These are phyloP conservation scores for Panzeria rudis DNA, from an alignment of 2,888 invertebrate genomes.

Conservation along the genomic window DNA sequence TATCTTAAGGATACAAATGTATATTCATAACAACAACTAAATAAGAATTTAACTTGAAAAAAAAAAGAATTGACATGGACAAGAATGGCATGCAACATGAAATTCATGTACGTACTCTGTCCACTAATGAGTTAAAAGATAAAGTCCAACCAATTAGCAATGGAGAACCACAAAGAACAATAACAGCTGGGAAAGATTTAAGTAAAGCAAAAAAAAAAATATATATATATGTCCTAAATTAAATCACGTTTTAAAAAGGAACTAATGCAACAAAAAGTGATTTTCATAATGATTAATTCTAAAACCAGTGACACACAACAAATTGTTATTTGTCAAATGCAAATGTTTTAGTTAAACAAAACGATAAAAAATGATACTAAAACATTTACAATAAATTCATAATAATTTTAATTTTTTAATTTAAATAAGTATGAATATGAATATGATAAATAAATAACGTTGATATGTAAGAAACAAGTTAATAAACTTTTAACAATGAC, in stretches of 20 bases:
- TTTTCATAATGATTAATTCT: constrained; percentile 48
- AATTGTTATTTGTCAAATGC: constrained; percentile 58
- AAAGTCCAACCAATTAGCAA: constrained; percentile 33
- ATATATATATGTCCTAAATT: constrained; percentile 59
- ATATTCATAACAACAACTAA: neutral
- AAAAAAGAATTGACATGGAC: constrained; percentile 16
- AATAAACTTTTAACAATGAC: constrained; percentile 55
- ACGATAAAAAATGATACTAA: neutral
- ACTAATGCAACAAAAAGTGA: constrained; percentile 35
- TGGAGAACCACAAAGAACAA: neutral
- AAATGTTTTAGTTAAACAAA: constrained; percentile 13
- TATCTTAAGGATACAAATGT: constrained; percentile 24
- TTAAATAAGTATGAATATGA: constrained; percentile 24
- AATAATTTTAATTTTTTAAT: constrained; percentile 1
- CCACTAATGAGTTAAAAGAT: constrained; percentile 63
- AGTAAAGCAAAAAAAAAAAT: neutral
- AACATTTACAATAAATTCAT: neutral
- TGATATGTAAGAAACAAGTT: constrained; percentile 34
- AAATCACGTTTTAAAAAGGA: constrained; percentile 66
- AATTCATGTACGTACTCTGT: constrained; percentile 40
- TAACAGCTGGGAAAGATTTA: constrained; percentile 8
- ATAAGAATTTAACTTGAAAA: constrained; percentile 18
- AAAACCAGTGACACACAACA: constrained; percentile 22
- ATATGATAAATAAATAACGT: neutral
- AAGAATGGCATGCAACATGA: constrained; percentile 56